phyloP scores from a whole-genome alignment of 2,797 vertebrate species.

The Amazonetta brasiliensis region DNA sequence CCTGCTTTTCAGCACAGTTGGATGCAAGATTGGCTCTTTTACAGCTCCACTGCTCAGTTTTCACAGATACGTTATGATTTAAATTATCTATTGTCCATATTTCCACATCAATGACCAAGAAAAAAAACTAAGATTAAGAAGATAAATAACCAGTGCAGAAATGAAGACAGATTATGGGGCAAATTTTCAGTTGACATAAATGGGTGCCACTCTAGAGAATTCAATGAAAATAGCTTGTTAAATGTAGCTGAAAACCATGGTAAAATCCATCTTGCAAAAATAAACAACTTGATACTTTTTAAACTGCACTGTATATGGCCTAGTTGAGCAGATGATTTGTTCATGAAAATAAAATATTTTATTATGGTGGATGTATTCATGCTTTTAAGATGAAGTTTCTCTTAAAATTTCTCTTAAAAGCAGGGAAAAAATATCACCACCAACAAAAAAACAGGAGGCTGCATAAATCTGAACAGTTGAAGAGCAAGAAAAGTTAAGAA shows the following conservation, averaged over 20 bases:
- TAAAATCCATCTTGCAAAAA: not conserved
- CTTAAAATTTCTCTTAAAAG: not conserved
- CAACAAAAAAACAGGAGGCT: not conserved
- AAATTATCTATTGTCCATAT: not conserved
- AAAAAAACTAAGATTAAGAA: not conserved
- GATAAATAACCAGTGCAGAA: not conserved
- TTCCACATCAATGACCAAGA: not conserved
- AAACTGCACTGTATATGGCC: not conserved
- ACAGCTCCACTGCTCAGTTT: not conserved
- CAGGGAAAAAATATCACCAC: fast-evolving
- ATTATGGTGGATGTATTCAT: not conserved
- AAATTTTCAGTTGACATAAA: not conserved
- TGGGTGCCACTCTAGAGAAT: not conserved
- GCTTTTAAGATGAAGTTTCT: not conserved
- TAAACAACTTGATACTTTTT: not conserved
- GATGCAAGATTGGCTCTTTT: not conserved
- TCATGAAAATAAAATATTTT: not conserved
- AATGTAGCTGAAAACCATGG: not conserved
- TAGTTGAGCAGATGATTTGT: not conserved
- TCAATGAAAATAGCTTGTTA: not conserved
- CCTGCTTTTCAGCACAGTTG: not conserved
- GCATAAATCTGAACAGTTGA: not conserved
- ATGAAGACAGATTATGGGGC: not conserved
- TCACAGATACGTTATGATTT: not conserved
- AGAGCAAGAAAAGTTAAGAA: not conserved